These are phyloP conservation scores for Coendou prehensilis DNA, from an alignment of 2,797 vertebrate species.

Conservation along the genomic window DNA sequence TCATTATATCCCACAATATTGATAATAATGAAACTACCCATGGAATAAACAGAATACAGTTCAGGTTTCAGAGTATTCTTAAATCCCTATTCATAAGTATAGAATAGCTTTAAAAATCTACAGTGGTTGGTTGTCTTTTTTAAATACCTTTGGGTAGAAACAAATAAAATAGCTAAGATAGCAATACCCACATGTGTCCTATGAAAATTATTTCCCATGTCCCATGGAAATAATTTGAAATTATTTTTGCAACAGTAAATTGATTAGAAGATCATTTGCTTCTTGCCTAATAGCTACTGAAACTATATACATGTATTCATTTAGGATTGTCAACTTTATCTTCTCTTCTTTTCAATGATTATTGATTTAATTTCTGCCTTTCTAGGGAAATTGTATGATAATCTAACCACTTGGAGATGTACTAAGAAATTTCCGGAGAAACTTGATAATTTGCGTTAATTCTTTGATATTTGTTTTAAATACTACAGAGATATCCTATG, in stretches of 20 bases:
- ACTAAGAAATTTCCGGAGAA: conserved; percentile 52
- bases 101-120: conserved; percentile 61
- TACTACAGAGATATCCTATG: neutral
- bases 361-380: conserved; percentile 68
- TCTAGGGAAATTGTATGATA: conserved; percentile 27
- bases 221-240: conserved; percentile 35
- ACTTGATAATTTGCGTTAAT: conserved; percentile 7
- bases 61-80: conserved; percentile 34
- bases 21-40: conserved; percentile 24
- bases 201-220: conserved; percentile 48
- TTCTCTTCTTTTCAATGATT: neutral
- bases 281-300: conserved; percentile 12
- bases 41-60: conserved; percentile 6
- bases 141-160: conserved; percentile 64
- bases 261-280: conserved; percentile 62
- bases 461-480: conserved; percentile 41
- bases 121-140: conserved; percentile 48
- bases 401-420: conserved; percentile 19
- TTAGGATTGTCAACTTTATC: conserved; percentile 3
- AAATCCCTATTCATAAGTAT: conserved; percentile 48
- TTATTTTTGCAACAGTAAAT: conserved; percentile 55
- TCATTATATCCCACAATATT: neutral
- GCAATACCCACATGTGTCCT: neutral
- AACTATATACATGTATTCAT: neutral
- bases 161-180: conserved; percentile 62